Evolutionary conservation across 2,113 vertebrate species (phyloP).

Genomic region (Cisticola juncidis): DNA sequence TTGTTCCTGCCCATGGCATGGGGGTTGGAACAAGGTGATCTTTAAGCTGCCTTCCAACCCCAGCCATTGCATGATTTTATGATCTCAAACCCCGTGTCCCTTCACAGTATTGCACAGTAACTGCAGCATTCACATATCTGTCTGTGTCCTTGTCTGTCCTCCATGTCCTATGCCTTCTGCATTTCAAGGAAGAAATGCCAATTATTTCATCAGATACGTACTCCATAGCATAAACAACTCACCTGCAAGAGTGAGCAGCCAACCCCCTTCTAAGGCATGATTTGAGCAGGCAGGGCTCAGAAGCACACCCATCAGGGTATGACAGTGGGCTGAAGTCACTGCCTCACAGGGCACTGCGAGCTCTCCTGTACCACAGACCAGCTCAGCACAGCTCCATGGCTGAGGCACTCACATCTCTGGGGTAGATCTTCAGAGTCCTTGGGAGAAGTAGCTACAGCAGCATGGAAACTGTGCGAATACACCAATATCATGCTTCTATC

Average conservation of each 20-base stretch:
- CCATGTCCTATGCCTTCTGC: not conserved
- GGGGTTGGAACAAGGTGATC: not conserved
- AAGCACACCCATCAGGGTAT: not conserved
- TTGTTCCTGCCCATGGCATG: not conserved
- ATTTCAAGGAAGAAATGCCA: not conserved
- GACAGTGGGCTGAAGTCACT: not conserved
- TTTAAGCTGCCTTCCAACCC: not conserved
- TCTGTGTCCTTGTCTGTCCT: no score
- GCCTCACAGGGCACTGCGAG: not conserved
- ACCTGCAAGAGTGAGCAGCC: not conserved
- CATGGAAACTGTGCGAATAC: not conserved
- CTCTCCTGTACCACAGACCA: not conserved
- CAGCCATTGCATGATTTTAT: not conserved
- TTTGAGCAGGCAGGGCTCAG: not conserved
- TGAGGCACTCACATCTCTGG: not conserved
- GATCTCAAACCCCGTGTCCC: not conserved
- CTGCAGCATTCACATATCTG: not conserved
- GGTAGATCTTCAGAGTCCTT: not conserved
- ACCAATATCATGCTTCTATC: not conserved
- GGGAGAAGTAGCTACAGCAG: not conserved
- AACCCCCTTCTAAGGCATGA: not conserved
- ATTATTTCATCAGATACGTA: not conserved
- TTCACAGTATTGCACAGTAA: not conserved
- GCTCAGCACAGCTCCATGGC: not conserved
- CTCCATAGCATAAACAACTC: not conserved